These are phyloP conservation scores for Anomalospiza imberbis DNA, from an alignment of 2,797 vertebrate genomes.

Conservation along the genomic window DNA sequence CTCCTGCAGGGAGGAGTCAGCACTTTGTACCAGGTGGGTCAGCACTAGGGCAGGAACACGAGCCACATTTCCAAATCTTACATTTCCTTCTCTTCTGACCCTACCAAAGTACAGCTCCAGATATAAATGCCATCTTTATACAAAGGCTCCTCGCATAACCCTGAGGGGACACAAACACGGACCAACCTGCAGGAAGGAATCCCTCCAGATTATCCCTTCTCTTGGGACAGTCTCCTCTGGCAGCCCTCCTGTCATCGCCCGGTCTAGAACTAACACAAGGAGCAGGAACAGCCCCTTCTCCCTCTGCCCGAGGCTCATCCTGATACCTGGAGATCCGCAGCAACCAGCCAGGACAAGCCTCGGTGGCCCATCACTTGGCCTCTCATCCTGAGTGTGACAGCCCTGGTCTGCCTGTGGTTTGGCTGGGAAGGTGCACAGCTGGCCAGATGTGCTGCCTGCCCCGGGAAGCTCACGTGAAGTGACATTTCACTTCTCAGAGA, in stretches of 20 bases:
- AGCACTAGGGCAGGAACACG: neutral
- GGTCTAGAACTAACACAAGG: neutral
- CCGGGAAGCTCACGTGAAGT: neutral
- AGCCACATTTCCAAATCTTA: neutral
- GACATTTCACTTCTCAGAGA: neutral
- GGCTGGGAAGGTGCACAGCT: neutral
- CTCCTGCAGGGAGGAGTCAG: neutral
- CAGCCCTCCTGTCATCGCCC: neutral
- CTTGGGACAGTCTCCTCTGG: neutral
- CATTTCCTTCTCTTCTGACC: neutral
- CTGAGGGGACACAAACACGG: neutral
- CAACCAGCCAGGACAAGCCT: neutral
- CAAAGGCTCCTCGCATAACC: neutral
- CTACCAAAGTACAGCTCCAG: neutral
- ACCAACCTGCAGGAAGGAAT: neutral
- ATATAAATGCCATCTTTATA: neutral
- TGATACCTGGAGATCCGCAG: fast-evolving
- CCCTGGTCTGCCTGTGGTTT: neutral
- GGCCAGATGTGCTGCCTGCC: neutral
- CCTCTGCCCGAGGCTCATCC: neutral
- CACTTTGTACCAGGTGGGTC: neutral
- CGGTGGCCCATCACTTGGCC: neutral
- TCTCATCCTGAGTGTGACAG: neutral
- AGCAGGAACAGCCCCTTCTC: neutral
- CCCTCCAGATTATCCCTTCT: neutral